Evolutionary conservation across 2,113 vertebrate species (phyloP).

Genomic region (Anser brachyrhynchus): DNA sequence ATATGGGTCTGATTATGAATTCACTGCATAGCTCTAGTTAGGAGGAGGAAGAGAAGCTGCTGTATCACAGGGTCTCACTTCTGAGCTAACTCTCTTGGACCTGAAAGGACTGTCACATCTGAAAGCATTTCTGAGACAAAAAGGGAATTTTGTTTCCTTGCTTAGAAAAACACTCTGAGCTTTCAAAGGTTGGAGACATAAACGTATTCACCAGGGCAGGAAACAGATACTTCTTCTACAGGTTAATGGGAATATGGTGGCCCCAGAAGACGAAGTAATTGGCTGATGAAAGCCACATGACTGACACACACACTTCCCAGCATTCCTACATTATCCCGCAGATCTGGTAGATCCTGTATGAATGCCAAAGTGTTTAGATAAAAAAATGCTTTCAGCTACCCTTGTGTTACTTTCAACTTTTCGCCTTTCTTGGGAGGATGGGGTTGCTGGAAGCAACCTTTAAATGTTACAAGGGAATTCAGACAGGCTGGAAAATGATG

Average conservation of each 20-base stretch:
- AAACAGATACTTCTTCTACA: not conserved
- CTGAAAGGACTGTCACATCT: not conserved
- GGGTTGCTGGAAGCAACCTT: not conserved
- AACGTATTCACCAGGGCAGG: not conserved
- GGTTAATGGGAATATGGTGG: not conserved
- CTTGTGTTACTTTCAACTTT: not conserved
- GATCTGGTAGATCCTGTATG: not conserved
- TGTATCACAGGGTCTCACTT: not conserved
- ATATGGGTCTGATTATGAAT: not conserved
- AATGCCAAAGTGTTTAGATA: not conserved
- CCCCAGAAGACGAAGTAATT: not conserved
- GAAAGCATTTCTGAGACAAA: not conserved
- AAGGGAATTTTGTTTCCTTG: not conserved
- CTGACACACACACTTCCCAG: not conserved
- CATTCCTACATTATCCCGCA: not conserved
- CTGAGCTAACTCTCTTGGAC: not conserved
- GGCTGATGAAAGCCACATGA: not conserved
- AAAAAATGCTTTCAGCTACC: not conserved
- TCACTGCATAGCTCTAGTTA: conserved; percentile 18
- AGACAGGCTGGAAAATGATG: not conserved
- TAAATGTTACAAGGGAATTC: not conserved
- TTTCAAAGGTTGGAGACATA: not conserved
- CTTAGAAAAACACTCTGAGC: not conserved
- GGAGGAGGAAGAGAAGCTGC: not conserved
- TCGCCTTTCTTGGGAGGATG: not conserved